These are phyloP conservation scores for Cheilosia impressa DNA, from an alignment of 2,888 invertebrate species.

Conservation along the genomic window DNA sequence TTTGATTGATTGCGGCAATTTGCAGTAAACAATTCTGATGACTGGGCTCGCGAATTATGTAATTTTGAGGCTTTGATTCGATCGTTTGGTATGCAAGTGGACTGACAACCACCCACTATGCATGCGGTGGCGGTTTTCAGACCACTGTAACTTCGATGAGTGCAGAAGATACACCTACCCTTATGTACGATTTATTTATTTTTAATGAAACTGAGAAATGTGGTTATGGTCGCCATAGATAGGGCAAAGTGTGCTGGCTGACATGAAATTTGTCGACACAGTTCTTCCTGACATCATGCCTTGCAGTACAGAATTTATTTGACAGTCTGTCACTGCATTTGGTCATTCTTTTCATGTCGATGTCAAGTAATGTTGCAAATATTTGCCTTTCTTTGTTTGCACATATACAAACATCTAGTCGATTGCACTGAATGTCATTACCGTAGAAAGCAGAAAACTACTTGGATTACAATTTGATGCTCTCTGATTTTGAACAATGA, in stretches of 20 bases:
- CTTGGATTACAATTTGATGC: conserved; percentile 63
- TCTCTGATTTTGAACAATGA: conserved; percentile 68
- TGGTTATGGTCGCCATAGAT: too few species aligned
- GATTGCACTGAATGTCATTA: conserved; percentile 51
- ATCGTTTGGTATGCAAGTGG: background rate
- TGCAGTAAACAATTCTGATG: conserved; percentile 31
- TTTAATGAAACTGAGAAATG: too few species aligned
- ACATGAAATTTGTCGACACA: too few species aligned
- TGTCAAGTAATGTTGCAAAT: conserved; percentile 1
- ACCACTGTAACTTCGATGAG: too few species aligned
- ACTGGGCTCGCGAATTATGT: background rate
- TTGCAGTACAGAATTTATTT: too few species aligned
- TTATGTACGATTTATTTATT: too few species aligned
- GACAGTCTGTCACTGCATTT: conserved; percentile 24
- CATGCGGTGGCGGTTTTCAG: too few species aligned
- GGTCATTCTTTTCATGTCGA: background rate
- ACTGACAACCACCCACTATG: background rate
- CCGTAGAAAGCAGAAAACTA: conserved; percentile 60
- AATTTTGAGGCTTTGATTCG: background rate
- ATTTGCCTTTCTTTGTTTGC: conserved; percentile 9
- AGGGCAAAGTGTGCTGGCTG: too few species aligned
- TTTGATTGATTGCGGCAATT: conserved; percentile 66
- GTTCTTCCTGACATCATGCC: too few species aligned
- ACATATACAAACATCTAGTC: background rate
- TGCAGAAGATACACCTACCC: too few species aligned